Conservation (phyloP, 53 echinoderm and acorn worm species). For the Crossaster papposus region DNA sequence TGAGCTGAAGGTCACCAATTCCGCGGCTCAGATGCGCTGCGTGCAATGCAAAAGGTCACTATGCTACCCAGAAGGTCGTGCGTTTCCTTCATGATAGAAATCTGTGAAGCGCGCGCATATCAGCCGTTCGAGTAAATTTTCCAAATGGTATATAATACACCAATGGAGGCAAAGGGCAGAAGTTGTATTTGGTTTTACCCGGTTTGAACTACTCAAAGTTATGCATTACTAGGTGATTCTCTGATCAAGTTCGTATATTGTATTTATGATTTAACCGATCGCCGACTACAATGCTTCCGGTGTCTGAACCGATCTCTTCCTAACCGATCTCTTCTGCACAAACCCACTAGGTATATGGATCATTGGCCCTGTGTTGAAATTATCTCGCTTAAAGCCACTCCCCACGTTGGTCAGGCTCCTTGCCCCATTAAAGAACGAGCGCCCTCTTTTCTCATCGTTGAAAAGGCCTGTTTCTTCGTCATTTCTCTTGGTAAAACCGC, state of each 20-base stretch:
- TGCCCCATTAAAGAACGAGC: background rate
- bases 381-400: conserved; percentile 30
- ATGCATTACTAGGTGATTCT: background rate
- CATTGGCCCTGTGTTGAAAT: conserved; percentile 22
- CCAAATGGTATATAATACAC: too few relatives aligned
- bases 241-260: background rate
- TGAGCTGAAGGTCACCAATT: too few relatives aligned
- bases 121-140: too few relatives aligned
- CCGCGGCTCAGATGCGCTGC: too few relatives aligned
- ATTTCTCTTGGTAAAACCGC: conserved; percentile 19
- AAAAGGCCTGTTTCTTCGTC: background rate
- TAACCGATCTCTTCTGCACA: too few relatives aligned
- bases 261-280: background rate
- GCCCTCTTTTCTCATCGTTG: conserved; percentile 41
- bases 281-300: background rate
- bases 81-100: too few relatives aligned
- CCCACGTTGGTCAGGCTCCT: conserved; percentile 22
- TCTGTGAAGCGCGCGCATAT: too few relatives aligned
- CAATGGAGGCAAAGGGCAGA: too few relatives aligned
- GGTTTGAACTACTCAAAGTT: background rate
- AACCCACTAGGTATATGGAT: conserved; percentile 16
- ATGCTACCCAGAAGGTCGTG: too few relatives aligned
- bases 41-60: too few relatives aligned
- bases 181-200: too few relatives aligned
- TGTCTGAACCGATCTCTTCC: background rate